Base-by-base conservation (phyloP, 2,113 vertebrate species). In the Cariama cristata region DNA sequence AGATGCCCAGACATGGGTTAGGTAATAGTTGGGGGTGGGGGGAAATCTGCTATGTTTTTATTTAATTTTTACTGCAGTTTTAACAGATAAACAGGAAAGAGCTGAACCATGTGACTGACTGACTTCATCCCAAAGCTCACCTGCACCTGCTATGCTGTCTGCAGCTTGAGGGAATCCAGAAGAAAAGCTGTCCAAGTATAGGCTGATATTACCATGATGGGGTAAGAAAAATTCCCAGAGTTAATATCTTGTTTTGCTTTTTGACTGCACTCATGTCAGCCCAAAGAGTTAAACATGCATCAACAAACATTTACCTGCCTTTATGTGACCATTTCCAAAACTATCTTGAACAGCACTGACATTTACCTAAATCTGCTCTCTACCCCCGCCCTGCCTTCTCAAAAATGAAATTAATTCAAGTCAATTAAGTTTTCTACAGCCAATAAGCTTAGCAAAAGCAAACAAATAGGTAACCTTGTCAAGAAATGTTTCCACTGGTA, bases 341-440 rank as follows among this genome's bases (percentile, higher is more conserved):
- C 12, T 20, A 38, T 13, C 35, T 44, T 27, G 16, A 88, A 67
- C 6, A 33, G 13, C 30, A 88, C 9, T 55, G 33, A 72, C 49
- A 53, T 30, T 55, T 42, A 30, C 35, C 5, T 55, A 64, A 73
- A 28, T 59, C 7, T 11, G 5, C 19, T 49, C 38, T 45, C 18
- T 32, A 24, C 1, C 3, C 14, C 8, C 8, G 1, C 24, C 40
- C 45, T 8, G 4, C 23, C 24, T 52, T 8, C 19, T 28, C 7
- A 1, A 21, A 87, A 89, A 23, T 60, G 35, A 16, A 53, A 50
- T 32, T 81, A 27, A 71, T 80, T 73, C 21, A 52, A 64, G 27
- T 24, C 27, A 80, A 21, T 40, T 47, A 68, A 12, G 19, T 35
- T 56, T 86, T 40, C 21, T 60, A 45, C 35, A 62, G 11, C 21